These are phyloP conservation scores for Peromyscus californicus DNA, from an alignment of 2,113 vertebrate species.

Conservation along the genomic window DNA sequence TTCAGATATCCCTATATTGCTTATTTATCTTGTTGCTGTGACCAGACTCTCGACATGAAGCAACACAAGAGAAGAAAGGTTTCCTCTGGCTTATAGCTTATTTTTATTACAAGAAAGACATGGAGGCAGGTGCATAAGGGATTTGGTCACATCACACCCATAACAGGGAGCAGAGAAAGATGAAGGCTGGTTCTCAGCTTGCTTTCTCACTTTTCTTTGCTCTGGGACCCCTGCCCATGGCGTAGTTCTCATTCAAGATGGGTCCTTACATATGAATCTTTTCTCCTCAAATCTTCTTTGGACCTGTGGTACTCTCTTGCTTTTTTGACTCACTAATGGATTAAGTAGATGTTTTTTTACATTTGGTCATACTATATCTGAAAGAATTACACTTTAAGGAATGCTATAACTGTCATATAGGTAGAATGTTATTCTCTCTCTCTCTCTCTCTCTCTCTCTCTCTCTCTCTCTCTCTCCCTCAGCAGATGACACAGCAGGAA, in stretches of 20 bases:
- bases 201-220: not conserved
- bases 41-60: not conserved
- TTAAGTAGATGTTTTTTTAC: not conserved
- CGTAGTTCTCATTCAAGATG: not conserved
- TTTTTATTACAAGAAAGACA: not conserved
- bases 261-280: not conserved
- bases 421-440: not conserved
- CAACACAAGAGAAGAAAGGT: not conserved
- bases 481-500: not conserved
- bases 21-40: not conserved
- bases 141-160: not conserved
- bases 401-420: not conserved
- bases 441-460: not conserved
- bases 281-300: not conserved
- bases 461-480: not conserved
- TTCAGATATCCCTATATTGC: no score
- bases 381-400: not conserved
- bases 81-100: not conserved
- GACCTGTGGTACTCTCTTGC: not conserved
- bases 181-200: not conserved
- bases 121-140: not conserved
- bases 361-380: not conserved
- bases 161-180: not conserved
- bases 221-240: not conserved
- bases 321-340: slow-evolving; percentile 14